Base-by-base conservation (phyloP, 2,797 vertebrate genomes). In the Falco biarmicus region DNA sequence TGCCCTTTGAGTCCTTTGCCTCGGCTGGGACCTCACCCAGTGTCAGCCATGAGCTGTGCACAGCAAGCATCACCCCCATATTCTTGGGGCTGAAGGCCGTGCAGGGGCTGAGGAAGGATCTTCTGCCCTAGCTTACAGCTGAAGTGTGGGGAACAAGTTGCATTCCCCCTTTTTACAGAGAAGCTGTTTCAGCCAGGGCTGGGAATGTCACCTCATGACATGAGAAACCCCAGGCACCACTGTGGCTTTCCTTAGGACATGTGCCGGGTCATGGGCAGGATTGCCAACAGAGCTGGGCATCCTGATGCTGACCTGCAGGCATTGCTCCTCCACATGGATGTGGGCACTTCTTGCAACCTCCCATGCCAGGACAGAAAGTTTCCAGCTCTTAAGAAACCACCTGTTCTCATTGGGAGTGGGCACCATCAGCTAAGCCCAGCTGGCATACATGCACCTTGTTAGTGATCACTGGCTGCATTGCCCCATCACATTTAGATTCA, bases 231-330 rank as follows among this genome's bases (percentile, higher is more conserved):
- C 37, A 17, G 70, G 39, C 13, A 45, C 24, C 39, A 29, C 39
- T 24, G 4, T 5, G 28, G 39, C 28, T 66, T 57, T 57, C 37
- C 26, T 21, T 17, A 13, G 37, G 34, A 25, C 13, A 10, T 3
- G 32, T 37, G 43, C 51, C 1, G 3, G 28, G 28, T 53, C 45
- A 32, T 2, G 15, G 37, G 37, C 22, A 74, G 68, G 21, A 34
- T 60, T 32, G 25, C 43, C 1, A 0, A 20, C 34, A 41, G 6
- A 26, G 51, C 32, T 28, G 37, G 60, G 45, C 37, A 20, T 39
- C 61, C 45, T 20, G 53, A 37, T 32, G 13, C 28, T 0, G 1
- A 39, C 24, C 75, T 16, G n/a, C 0, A 0, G 51, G 21, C 39
- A 17, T 15, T 51, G 48, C 37, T 41, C 2, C 47, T 45, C 32